Evolutionary conservation across 92 coral and sea anemone species (phyloP).

Genomic region (Micromussa lordhowensis): DNA sequence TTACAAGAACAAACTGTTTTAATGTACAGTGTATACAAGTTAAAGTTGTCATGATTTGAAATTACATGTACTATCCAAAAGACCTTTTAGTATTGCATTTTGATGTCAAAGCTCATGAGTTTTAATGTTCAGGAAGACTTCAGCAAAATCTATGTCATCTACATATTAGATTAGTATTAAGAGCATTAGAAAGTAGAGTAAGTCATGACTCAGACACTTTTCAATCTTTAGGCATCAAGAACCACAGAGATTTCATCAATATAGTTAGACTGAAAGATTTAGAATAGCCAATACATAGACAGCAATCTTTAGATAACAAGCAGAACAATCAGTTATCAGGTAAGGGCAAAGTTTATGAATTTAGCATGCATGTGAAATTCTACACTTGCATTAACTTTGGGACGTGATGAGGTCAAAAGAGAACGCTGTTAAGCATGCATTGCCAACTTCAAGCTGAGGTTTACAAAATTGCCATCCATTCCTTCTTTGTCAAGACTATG

Average conservation of each 20-base stretch:
- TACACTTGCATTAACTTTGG: background rate
- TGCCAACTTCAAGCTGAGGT: conserved; percentile 23
- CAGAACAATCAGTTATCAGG: background rate
- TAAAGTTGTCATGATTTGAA: background rate
- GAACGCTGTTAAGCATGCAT: conserved; percentile 12
- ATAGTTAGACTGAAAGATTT: background rate
- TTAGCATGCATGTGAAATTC: background rate
- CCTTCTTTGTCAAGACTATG: conserved; percentile 3
- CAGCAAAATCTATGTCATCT: background rate
- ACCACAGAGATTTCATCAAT: background rate
- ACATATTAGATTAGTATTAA: background rate
- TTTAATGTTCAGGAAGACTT: background rate
- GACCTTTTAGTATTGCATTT: background rate
- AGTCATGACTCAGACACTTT: too few relatives aligned
- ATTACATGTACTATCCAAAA: background rate
- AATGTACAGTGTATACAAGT: background rate
- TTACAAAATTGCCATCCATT: background rate
- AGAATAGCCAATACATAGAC: background rate
- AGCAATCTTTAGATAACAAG: background rate
- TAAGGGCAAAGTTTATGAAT: background rate
- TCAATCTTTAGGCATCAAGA: background rate
- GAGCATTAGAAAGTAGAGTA: background rate
- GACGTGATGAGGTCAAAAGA: background rate
- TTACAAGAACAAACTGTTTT: background rate
- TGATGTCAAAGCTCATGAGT: background rate